Evolutionary conservation across 37 sponge, comb jelly and placozoan species (phyloP).

Genomic region (Haliclona indistincta): DNA sequence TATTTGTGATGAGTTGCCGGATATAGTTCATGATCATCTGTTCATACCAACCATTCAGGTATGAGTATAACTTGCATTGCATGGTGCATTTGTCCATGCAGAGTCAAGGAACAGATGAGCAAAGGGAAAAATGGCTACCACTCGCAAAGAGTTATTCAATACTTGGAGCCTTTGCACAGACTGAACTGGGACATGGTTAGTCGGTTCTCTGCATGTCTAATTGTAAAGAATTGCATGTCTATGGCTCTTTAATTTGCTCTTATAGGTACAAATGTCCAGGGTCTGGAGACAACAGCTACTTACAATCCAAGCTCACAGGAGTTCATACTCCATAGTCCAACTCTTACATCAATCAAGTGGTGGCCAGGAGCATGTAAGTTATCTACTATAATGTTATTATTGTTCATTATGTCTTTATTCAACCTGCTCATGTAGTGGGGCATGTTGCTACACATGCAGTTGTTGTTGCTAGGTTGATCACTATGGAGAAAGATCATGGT

Average conservation of each 20-base stretch:
- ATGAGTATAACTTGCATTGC: too few relatives aligned
- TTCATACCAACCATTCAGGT: slow-evolving; percentile 88
- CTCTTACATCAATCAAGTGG: slow-evolving; percentile 88
- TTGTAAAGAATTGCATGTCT: neutral
- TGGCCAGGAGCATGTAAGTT: slow-evolving; percentile 90
- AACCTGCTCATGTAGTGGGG: slow-evolving; percentile 63
- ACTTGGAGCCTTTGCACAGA: slow-evolving; percentile 93
- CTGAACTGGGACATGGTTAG: slow-evolving; percentile 93
- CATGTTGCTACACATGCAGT: slow-evolving; percentile 79
- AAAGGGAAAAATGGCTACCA: slow-evolving; percentile 81
- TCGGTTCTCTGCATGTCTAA: too few relatives aligned
- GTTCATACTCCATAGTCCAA: slow-evolving; percentile 85
- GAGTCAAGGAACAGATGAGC: slow-evolving; percentile 84
- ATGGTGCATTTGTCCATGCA: too few relatives aligned
- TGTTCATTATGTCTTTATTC: too few relatives aligned
- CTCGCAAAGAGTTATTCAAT: slow-evolving; percentile 65
- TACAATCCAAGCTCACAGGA: slow-evolving; percentile 76
- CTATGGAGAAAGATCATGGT: slow-evolving; percentile 75
- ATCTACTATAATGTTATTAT: too few relatives aligned
- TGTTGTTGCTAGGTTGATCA: slow-evolving; percentile 79
- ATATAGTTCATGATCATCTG: slow-evolving; percentile 59
- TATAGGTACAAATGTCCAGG: slow-evolving; percentile 76
- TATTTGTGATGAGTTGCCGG: slow-evolving; percentile 56
- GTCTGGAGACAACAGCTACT: slow-evolving; percentile 90
- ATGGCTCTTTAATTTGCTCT: neutral